A percentile compares a stretch with the other conserved stretches of the same genome.
phyloP scores from a whole-genome alignment of 2,797 vertebrate species.

The Argyrosomus regius region DNA sequence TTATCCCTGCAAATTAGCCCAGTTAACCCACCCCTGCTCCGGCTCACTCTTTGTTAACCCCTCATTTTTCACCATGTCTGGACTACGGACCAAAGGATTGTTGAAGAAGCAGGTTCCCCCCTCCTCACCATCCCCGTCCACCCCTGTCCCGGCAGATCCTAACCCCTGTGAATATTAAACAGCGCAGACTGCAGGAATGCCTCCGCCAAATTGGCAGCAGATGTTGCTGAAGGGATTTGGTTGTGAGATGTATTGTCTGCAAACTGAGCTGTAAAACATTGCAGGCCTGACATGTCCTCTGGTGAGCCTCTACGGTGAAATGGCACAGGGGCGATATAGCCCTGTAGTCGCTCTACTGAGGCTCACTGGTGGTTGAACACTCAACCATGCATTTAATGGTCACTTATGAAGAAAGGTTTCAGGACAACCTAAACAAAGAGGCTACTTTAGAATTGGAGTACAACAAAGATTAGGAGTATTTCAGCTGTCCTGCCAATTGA shows the following conservation, averaged over 20 bases:
- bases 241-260: conserved; percentile 86
- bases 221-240: conserved; percentile 83
- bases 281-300: conserved; percentile 76
- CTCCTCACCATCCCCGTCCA: conserved; percentile 33
- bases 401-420: conserved; percentile 63
- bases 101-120: conserved; percentile 15
- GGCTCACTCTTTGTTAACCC: conserved; percentile 82
- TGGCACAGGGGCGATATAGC: conserved; percentile 49
- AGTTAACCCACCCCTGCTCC: conserved; percentile 79
- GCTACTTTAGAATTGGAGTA: conserved; percentile 21
- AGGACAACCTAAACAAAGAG: conserved; percentile 51
- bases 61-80: conserved; percentile 84
- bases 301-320: conserved; percentile 70
- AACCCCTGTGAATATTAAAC: conserved; percentile 87
- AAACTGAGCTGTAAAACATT: conserved; percentile 83
- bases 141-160: conserved; percentile 78
- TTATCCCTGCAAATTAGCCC: conserved; percentile 85
- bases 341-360: conserved; percentile 39
- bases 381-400: conserved; percentile 71
- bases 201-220: conserved; percentile 85
- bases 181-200: conserved; percentile 84
- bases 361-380: conserved; percentile 62
- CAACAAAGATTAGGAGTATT: conserved; percentile 18
- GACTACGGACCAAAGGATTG: conserved; percentile 66
- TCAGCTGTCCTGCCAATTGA: conserved; percentile 14